Evolutionary conservation across 2,888 invertebrate genomes (phyloP), one percentile per base, ranked within the genome.

Genomic region (Drosophila neutralis): DNA sequence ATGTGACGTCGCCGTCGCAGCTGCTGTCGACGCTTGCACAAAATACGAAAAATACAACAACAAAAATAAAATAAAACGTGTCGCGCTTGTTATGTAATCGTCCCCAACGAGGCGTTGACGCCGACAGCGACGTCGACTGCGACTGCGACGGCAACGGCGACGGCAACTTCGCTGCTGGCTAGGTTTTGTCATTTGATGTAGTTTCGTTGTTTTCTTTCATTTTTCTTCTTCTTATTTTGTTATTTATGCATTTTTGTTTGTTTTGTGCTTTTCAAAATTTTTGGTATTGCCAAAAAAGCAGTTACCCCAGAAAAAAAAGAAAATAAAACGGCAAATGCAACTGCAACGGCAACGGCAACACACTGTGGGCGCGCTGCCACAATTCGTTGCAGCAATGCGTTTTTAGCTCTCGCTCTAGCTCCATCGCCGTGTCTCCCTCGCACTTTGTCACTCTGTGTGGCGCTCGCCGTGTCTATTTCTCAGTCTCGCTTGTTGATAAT

Each of bases 401-500:
- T 53, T 53, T 53, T 7, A 24, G 8, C 24, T 40, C 29, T 31
- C n/a, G 36, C 53, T 18, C 53, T 18, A 36, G 54, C 54, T 18
- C 15, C 24, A 18, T 54, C 21, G 40, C 40, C 63, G 51, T 27
- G 49, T 31, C 31, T 54, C 58, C 54, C 40, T 31, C 45, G 21
- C 40, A 11, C 49, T 21, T 10, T 35, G 15, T 54, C n/a, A 54
- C 36, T 58, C 48, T 48, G 38, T 51, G 36, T 54, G 62, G 33
- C 56, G 62, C 49, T 52, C 40, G 65, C 48, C 24, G 45, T 27
- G 45, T 48, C 33, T 38, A 33, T 48, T 52, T 65, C 42, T 76
- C 57, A 70, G 75, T 78, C 58, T 56, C 72, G 85, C 82, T 80
- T 82, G 78, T 82, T 89, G 82, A 82, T 85, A 82, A 89, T 87